phyloP scores from a whole-genome alignment of 2,888 invertebrate genomes.

The Chrysina gloriosa region DNA sequence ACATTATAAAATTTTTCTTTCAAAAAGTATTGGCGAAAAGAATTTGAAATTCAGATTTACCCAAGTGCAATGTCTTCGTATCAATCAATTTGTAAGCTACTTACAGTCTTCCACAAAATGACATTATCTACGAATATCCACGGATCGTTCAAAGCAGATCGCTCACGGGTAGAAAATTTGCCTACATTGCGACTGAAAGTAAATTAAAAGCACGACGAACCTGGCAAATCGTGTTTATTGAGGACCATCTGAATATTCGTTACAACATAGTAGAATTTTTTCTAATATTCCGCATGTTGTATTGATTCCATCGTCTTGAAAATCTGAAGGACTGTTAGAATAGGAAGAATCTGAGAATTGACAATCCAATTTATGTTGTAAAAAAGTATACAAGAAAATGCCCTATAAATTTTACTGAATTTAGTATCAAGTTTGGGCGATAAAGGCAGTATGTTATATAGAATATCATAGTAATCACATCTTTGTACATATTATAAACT shows the following conservation, averaged over 20 bases:
- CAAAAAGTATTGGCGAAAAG: no score
- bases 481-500: no score
- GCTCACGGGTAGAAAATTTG: constrained; percentile 42
- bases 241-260: constrained; percentile 69
- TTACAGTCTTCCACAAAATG: constrained; percentile 71
- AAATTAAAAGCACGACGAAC: constrained; percentile 65
- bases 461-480: no score
- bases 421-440: no score
- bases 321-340: no score
- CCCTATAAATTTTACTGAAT: no score
- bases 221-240: constrained; percentile 72
- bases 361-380: no score
- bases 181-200: constrained; percentile 46
- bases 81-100: constrained; percentile 80
- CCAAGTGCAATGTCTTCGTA: constrained; percentile 75
- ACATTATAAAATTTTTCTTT: no score
- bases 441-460: no score
- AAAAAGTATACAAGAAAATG: no score
- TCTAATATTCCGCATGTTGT: constrained; percentile 74
- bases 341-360: no score
- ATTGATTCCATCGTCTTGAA: no score
- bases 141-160: constrained; percentile 45
- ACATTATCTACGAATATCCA: constrained; percentile 54
- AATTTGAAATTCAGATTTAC: constrained; percentile 73
- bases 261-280: constrained; percentile 72